phyloP scores from a whole-genome alignment of 2,113 vertebrate genomes.

The Cynoglossus semilaevis region DNA sequence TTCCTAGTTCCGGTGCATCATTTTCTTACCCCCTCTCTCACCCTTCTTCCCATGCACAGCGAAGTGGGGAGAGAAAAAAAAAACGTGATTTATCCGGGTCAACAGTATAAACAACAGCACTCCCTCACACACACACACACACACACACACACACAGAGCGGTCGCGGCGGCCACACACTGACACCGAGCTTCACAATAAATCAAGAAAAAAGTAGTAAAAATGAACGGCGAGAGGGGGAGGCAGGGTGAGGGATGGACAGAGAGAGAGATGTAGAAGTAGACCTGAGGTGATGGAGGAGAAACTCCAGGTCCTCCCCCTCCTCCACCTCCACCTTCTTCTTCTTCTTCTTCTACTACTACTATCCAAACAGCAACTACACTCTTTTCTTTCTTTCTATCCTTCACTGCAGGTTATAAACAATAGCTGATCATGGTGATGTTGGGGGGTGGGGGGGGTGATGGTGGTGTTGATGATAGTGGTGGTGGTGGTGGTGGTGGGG shows the following conservation, averaged over 20 bases:
- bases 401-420: constrained; percentile 50
- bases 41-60: constrained; percentile 49
- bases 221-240: constrained; percentile 41
- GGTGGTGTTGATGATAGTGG: constrained; percentile 41
- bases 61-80: constrained; percentile 44
- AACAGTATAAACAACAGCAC: constrained; percentile 91
- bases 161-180: constrained; percentile 84
- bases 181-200: constrained; percentile 96
- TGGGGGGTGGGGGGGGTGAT: constrained; percentile 14
- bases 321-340: constrained; percentile 14
- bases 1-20: constrained; percentile 75
- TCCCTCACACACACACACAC: constrained; percentile 79
- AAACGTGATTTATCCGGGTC: constrained; percentile 89
- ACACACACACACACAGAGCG: too few species aligned
- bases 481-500: constrained; percentile 38
- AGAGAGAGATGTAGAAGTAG: constrained; percentile 68
- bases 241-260: constrained; percentile 40
- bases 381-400: constrained; percentile 9
- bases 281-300: constrained; percentile 61
- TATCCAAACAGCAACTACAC: constrained; percentile 67
- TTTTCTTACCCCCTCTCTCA: constrained; percentile 84
- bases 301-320: constrained; percentile 39
- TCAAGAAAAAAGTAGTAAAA: constrained; percentile 75
- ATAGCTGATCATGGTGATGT: constrained; percentile 61
- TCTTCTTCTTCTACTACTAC: constrained; percentile 61